phyloP scores from a whole-genome alignment of 2,888 invertebrate species.

The Rhingia rostrata region DNA sequence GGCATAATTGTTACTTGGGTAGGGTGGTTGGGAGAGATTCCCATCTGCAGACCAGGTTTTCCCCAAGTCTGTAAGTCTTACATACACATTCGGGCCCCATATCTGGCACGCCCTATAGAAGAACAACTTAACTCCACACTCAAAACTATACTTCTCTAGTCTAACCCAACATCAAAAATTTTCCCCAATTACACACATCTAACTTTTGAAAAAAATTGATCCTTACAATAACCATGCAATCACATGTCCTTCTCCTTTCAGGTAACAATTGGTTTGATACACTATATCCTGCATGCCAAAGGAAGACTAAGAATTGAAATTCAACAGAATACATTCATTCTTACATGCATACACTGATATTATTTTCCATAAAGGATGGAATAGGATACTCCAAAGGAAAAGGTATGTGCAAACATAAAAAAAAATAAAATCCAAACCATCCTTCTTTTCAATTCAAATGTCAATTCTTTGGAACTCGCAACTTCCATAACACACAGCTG shows the following conservation, averaged over 20 bases:
- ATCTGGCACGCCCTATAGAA: too few relatives aligned
- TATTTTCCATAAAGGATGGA: constrained; percentile 24
- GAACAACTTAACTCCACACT: too few relatives aligned
- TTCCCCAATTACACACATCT: not conserved
- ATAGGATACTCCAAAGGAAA: constrained; percentile 15
- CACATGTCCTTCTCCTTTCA: constrained; percentile 14
- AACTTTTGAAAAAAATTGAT: not conserved
- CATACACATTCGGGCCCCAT: too few relatives aligned
- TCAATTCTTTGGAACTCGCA: constrained; percentile 26
- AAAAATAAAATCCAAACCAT: not conserved
- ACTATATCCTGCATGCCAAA: constrained; percentile 8
- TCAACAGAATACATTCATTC: constrained; percentile 7
- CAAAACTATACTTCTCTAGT: too few relatives aligned
- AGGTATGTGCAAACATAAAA: constrained; percentile 21
- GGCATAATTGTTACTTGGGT: too few relatives aligned
- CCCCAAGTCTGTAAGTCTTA: too few relatives aligned
- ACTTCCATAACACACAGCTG: not conserved
- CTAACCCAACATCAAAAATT: not conserved
- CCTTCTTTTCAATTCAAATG: not conserved
- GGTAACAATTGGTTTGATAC: constrained; percentile 27
- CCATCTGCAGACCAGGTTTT: too few relatives aligned
- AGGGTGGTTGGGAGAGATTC: too few relatives aligned
- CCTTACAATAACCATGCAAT: constrained; percentile 2
- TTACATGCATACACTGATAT: constrained; percentile 28
- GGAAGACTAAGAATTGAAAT: not conserved